Evolutionary conservation across 2,113 vertebrate genomes (phyloP).

Genomic region (Puma concolor): DNA sequence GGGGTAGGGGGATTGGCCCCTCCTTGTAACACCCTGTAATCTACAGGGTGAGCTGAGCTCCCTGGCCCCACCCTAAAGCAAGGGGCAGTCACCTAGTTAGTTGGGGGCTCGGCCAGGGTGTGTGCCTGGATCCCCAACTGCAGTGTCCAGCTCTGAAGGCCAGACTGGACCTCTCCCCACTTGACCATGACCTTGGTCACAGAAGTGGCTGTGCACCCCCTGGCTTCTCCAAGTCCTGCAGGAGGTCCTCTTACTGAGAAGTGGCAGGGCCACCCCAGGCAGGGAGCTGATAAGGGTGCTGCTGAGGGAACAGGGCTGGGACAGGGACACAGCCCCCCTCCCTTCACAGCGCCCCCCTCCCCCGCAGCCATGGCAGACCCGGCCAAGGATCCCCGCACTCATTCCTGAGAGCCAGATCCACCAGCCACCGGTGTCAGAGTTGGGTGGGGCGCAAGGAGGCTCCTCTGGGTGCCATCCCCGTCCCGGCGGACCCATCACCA

Average conservation of each 20-base stretch:
- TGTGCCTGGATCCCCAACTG: background rate
- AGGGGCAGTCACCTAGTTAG: background rate
- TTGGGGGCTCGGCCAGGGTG: background rate
- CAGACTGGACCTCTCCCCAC: background rate
- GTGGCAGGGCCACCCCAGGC: background rate
- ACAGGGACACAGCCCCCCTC: background rate
- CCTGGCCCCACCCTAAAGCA: background rate
- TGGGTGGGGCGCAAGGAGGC: background rate
- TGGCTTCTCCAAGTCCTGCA: background rate
- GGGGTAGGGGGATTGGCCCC: background rate
- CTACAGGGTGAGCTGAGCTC: background rate
- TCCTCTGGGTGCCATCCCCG: background rate
- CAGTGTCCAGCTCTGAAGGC: background rate
- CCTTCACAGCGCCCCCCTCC: background rate
- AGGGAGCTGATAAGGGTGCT: background rate
- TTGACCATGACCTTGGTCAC: background rate
- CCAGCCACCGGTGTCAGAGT: background rate
- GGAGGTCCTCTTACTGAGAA: background rate
- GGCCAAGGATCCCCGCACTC: background rate
- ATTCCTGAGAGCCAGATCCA: background rate
- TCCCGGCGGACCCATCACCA: background rate
- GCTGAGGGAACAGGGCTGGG: background rate
- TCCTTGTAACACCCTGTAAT: background rate
- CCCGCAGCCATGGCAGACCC: accelerated
- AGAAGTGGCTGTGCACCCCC: background rate